Conservation (phyloP, 2,113 vertebrate species). For the Eubucco bourcierii region DNA sequence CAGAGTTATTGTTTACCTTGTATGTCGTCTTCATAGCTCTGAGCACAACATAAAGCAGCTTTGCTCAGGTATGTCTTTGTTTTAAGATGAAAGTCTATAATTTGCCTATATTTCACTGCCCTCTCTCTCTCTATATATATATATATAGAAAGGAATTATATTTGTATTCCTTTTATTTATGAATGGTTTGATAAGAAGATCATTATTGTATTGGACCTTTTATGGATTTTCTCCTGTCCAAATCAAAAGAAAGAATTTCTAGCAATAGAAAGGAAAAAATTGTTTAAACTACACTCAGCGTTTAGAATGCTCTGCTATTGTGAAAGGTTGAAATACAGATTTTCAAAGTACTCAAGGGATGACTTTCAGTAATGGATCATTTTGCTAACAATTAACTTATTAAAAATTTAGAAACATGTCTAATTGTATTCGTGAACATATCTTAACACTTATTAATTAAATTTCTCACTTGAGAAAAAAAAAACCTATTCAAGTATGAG, state of each 20-base stretch:
- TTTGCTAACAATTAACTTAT: conserved; percentile 46
- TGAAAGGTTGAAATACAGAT: neutral
- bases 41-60: neutral
- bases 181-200: neutral
- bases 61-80: neutral
- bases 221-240: neutral
- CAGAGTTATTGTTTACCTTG: neutral
- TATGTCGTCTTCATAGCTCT: neutral
- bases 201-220: neutral
- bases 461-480: conserved; percentile 32
- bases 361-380: neutral
- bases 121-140: no score
- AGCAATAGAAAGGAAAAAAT: neutral
- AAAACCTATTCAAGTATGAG: neutral
- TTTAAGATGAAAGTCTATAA: neutral
- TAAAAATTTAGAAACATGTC: conserved; percentile 35
- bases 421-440: conserved; percentile 1
- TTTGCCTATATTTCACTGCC: neutral
- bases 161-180: neutral
- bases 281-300: neutral
- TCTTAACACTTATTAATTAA: conserved; percentile 37
- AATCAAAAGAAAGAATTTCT: neutral
- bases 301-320: neutral
- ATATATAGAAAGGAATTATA: neutral
- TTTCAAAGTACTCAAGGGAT: conserved; percentile 10